Base-by-base conservation (phyloP, 2,888 invertebrate species). In the Lochmaea crataegi region DNA sequence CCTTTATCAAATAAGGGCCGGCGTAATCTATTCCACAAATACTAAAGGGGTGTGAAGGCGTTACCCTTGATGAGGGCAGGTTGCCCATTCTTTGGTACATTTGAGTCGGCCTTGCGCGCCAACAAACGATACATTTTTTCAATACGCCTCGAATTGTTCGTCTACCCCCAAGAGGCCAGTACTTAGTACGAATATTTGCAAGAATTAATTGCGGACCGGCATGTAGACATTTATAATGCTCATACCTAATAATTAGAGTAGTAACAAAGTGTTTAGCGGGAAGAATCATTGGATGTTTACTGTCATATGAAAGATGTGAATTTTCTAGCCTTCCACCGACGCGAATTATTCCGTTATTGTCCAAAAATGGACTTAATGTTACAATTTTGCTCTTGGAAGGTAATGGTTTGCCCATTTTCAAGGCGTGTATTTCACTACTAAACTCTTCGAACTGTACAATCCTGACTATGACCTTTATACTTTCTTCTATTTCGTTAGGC, bases 11-110 rank as follows among this genome's bases (percentile, higher is more conserved):
- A 63, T 63, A 81, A 77, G 80, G 81, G n/a, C 80, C 81, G 26
- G 76, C 80, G 68, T 77, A 82, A 64, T 82, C 81, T 1, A 77
- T 68, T 11, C 81, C 83, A 0, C 69, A 66, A 32, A 79, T 76
- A 9, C 11, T 22, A 72, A 82, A 83, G 22, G 81, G 79, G 14
- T 41, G 7, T 3, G 41, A 41, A 1, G 41, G 41, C 41, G 41
- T 41, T 56, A 67, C 67, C 26, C 67, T 18, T 6, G 26, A 7
- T 6, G 2, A 38, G 11, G 67, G 67, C 51, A 56, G 56, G 51
- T 57, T 32, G 11, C 16, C 38, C 67, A 67, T 57, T 16, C 32
- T 32, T 56, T 56, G 56, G 1, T 10, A 41, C 18, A 32, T 56
- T n/a, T 10, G 9, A 32, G 16, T 56, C 18, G 57, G 41, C 22